A percentile compares a stretch with the other conserved stretches of the same genome.
These are phyloP conservation scores for Heteromyza rotundicornis DNA, from an alignment of 2,888 invertebrate genomes.

Conservation along the genomic window DNA sequence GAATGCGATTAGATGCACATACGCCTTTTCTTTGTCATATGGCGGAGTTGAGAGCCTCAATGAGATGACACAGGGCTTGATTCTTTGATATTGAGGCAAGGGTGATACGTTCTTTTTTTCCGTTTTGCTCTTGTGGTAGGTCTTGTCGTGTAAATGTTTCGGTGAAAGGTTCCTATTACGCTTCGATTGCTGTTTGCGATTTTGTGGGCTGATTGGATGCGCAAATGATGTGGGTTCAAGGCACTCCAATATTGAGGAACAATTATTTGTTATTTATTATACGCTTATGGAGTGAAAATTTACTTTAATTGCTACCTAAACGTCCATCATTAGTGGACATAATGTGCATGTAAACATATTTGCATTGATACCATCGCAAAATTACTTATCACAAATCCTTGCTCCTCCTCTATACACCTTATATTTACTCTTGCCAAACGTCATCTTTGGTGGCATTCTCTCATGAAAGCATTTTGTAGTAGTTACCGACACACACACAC, in stretches of 20 bases:
- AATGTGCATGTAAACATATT: too few species aligned
- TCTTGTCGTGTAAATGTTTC: background rate
- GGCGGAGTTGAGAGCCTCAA: background rate
- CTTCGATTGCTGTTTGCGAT: background rate
- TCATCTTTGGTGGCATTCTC: conserved; percentile 9
- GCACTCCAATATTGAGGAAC: too few species aligned
- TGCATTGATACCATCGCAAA: too few species aligned
- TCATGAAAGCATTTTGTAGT: background rate
- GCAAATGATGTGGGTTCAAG: too few species aligned
- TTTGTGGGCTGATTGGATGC: background rate
- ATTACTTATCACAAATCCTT: too few species aligned
- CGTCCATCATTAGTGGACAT: too few species aligned
- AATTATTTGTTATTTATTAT: too few species aligned
- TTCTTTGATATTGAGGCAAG: background rate
- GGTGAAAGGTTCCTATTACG: background rate
- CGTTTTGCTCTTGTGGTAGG: background rate
- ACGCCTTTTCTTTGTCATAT: conserved; percentile 19
- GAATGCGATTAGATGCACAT: conserved; percentile 36
- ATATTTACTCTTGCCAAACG: background rate
- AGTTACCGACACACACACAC: background rate
- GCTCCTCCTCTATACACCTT: too few species aligned
- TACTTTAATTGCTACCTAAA: too few species aligned
- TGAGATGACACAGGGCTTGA: background rate
- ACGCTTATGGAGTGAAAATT: too few species aligned
- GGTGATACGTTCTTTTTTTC: too few species aligned